These are phyloP conservation scores for Papilio protenor DNA, from an alignment of 2,888 invertebrate species.

Conservation along the genomic window DNA sequence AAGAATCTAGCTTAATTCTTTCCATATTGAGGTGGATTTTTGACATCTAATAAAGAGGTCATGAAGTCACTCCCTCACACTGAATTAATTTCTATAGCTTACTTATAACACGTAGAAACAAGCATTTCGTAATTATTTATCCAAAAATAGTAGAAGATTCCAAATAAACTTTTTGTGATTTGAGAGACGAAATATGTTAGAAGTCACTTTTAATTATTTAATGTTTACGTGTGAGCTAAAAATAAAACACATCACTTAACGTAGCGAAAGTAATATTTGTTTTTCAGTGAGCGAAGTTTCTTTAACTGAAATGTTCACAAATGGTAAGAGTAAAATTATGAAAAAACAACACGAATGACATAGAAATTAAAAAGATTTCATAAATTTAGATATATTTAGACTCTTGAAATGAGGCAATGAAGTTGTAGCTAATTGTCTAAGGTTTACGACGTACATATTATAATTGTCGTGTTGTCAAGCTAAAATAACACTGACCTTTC, in stretches of 20 bases:
- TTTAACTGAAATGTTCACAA: neutral
- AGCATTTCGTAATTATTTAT: neutral
- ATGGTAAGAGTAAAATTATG: neutral
- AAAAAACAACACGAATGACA: neutral
- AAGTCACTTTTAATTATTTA: neutral
- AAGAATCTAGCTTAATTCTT: neutral
- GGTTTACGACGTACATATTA: neutral
- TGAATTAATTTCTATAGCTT: neutral
- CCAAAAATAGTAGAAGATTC: neutral
- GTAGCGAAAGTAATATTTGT: neutral
- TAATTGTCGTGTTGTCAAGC: neutral
- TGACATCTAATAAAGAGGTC: neutral
- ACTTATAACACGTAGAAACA: neutral
- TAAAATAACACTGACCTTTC: conserved; percentile 53
- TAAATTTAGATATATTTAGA: neutral
- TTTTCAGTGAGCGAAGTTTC: neutral
- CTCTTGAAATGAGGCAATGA: neutral
- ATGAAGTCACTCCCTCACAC: neutral
- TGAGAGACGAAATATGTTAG: neutral
- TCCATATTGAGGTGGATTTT: neutral
- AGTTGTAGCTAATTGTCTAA: neutral
- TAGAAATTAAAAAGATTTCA: neutral
- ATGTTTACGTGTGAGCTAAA: conserved; percentile 12
- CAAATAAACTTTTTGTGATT: neutral
- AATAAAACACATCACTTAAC: neutral